phyloP scores from a whole-genome alignment of 2,113 vertebrate species.

The Oryzias celebensis region DNA sequence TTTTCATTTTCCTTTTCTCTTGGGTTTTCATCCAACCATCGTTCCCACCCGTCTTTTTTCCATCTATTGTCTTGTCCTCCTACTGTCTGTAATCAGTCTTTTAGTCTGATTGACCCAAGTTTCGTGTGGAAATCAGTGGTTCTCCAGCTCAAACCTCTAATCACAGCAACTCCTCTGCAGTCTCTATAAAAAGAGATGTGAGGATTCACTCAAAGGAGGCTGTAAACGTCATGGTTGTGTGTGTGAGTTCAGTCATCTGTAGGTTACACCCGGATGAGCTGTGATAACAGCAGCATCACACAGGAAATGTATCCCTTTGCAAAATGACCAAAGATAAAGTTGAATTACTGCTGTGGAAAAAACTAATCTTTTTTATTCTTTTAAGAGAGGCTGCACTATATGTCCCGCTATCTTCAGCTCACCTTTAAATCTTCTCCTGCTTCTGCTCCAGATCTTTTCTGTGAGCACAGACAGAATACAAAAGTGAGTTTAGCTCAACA shows the following conservation, averaged over 20 bases:
- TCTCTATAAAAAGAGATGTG: slow-evolving; percentile 18
- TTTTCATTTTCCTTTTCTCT: slow-evolving; percentile 6
- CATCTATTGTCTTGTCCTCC: slow-evolving; percentile 24
- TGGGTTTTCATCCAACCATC: not conserved
- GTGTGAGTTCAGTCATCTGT: not conserved
- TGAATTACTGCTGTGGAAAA: slow-evolving; percentile 31
- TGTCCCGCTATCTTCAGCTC: too few relatives aligned
- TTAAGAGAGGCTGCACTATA: slow-evolving; percentile 10
- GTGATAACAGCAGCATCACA: slow-evolving; percentile 17
- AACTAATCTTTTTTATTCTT: too few relatives aligned
- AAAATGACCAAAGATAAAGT: slow-evolving; percentile 48
- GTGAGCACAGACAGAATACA: too few relatives aligned
- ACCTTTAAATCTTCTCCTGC: too few relatives aligned
- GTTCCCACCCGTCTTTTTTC: slow-evolving; percentile 9
- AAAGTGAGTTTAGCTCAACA: too few relatives aligned
- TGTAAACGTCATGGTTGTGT: not conserved
- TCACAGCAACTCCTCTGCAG: slow-evolving; percentile 23
- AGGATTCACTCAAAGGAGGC: not conserved
- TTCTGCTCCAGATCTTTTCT: too few relatives aligned
- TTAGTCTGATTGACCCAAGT: slow-evolving; percentile 9
- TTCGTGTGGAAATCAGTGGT: slow-evolving; percentile 26
- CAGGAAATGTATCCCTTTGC: slow-evolving; percentile 13
- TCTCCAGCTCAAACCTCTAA: slow-evolving; percentile 33
- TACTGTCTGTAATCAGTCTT: slow-evolving; percentile 36
- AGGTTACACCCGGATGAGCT: slow-evolving; percentile 26